Conservation (phyloP, 2,113 vertebrate genomes). For the Dicaeum eximium region DNA sequence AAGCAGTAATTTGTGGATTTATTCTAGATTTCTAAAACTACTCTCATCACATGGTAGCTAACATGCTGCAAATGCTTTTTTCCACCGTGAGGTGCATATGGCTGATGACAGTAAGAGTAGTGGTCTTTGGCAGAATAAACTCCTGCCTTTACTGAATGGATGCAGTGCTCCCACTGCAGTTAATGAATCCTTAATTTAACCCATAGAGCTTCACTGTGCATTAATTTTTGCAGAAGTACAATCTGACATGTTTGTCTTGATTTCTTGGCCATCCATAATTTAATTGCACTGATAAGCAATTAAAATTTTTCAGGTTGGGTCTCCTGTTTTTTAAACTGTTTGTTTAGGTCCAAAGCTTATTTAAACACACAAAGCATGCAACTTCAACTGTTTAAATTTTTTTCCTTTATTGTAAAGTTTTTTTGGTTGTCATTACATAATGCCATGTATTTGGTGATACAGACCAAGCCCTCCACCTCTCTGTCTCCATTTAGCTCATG, state of each 20-base stretch:
- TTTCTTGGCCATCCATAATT: not conserved
- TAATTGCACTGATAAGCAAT: not conserved
- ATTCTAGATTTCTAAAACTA: not conserved
- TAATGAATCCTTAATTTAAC: not conserved
- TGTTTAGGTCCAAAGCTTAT: not conserved
- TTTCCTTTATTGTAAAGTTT: not conserved
- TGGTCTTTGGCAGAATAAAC: not conserved
- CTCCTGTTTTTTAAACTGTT: not conserved
- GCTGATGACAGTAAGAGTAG: not conserved
- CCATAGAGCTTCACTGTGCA: not conserved
- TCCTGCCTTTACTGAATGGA: not conserved
- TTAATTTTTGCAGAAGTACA: not conserved
- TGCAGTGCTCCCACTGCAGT: not conserved
- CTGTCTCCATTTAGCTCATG: not conserved
- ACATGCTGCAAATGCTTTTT: not conserved
- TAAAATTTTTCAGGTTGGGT: not conserved
- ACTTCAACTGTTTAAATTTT: not conserved
- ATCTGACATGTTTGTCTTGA: not conserved
- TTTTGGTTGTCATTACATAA: not conserved
- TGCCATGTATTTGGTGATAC: not conserved
- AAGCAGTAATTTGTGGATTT: not conserved
- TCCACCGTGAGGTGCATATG: accelerated
- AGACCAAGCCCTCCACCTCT: not conserved
- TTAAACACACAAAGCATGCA: not conserved
- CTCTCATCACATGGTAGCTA: not conserved